Percentiles rank a stretch among this genome's conserved stretches.
Evolutionary conservation across 2,888 invertebrate genomes (phyloP).

Genomic region (Microchrysa polita): DNA sequence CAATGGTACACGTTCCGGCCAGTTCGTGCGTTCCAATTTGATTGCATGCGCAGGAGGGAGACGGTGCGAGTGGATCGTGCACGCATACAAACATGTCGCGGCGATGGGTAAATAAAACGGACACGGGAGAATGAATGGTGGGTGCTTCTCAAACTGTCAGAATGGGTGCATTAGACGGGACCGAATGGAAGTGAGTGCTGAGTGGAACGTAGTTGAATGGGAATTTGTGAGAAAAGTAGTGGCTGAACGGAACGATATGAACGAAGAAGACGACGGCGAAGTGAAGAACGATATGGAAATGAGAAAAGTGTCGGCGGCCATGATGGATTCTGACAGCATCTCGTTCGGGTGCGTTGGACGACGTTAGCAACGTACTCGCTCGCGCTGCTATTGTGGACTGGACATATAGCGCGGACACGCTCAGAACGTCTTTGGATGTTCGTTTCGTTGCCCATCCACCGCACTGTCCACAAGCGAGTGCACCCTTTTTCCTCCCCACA

Average conservation of each 20-base stretch:
- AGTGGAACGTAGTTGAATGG: neutral
- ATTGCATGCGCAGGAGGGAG: conserved; percentile 5
- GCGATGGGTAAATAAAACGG: neutral
- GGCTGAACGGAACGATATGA: neutral
- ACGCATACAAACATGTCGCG: neutral
- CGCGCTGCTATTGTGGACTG: too few relatives aligned
- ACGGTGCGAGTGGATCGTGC: neutral
- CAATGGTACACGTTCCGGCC: conserved; percentile 16
- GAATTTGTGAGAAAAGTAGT: neutral
- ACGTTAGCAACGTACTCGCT: neutral
- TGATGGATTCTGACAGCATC: conserved; percentile 10
- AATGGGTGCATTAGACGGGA: conserved; percentile 14
- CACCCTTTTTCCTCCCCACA: too few relatives aligned
- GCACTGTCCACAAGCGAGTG: neutral
- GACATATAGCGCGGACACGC: neutral
- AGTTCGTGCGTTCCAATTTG: neutral
- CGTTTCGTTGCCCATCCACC: neutral
- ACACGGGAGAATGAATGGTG: neutral
- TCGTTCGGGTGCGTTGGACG: neutral
- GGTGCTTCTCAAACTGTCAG: conserved; percentile 27
- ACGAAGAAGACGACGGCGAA: neutral
- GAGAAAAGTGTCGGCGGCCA: conserved; percentile 5
- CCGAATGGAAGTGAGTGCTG: conserved; percentile 14
- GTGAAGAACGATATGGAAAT: conserved; percentile 14
- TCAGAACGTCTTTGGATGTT: conserved; percentile 8